Conservation (phyloP, 2,113 vertebrate genomes). For the Nibea coibor region DNA sequence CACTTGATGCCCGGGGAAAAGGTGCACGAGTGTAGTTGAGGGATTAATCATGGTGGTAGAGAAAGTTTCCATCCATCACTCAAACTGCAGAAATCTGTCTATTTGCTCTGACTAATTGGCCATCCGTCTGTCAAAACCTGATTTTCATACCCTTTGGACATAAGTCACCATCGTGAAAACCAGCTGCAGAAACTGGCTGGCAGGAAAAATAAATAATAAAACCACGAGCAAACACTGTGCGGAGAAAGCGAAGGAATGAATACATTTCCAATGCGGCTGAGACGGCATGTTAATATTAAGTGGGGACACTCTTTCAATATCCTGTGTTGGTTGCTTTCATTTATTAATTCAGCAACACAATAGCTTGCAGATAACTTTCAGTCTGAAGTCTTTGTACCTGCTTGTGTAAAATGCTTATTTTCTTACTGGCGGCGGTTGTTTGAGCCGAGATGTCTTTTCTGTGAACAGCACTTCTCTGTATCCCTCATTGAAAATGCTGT, state of each 20-base stretch:
- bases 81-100: constrained; percentile 42
- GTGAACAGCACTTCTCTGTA: constrained; percentile 68
- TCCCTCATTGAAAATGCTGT: constrained; percentile 68
- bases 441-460: constrained; percentile 58
- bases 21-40: background rate
- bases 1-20: constrained; percentile 30
- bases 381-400: constrained; percentile 15
- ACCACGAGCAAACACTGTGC: background rate
- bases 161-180: constrained; percentile 29
- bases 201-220: background rate
- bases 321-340: background rate
- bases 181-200: constrained; percentile 9
- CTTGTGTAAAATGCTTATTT: constrained; percentile 58
- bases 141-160: constrained; percentile 48
- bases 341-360: constrained; percentile 41
- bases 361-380: constrained; percentile 45
- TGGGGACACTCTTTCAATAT: background rate
- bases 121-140: constrained; percentile 55
- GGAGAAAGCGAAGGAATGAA: background rate
- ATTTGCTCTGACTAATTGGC: constrained; percentile 53
- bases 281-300: background rate
- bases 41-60: constrained; percentile 36
- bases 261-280: background rate
- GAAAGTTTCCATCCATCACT: constrained; percentile 45
- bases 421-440: constrained; percentile 46